Evolutionary conservation across 2,113 vertebrate species (phyloP).

Genomic region (Ophthalmolycus amberensis): DNA sequence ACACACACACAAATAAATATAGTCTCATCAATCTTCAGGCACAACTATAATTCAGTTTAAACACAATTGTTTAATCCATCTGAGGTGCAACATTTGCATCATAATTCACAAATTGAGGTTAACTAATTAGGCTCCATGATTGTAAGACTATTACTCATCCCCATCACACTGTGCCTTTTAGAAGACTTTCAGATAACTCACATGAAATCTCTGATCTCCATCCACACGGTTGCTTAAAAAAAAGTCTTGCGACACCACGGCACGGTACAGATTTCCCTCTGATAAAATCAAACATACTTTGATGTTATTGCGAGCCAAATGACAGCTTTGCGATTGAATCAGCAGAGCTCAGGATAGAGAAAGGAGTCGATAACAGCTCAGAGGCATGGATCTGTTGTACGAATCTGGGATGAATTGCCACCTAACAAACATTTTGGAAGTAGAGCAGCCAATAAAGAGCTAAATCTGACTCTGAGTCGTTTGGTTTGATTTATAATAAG

Average conservation of each 20-base stretch:
- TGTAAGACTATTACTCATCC: conserved; percentile 45
- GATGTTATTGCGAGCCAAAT: conserved; percentile 51
- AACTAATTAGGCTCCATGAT: conserved; percentile 56
- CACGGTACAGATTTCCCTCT: conserved; percentile 32
- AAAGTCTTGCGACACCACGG: conserved; percentile 13
- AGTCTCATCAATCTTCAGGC: conserved; percentile 61
- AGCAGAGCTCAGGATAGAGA: conserved; percentile 38
- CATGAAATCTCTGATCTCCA: conserved; percentile 48
- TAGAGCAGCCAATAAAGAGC: conserved; percentile 12
- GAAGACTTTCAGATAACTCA: conserved; percentile 37
- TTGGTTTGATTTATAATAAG: not conserved
- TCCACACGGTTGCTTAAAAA: conserved; percentile 27
- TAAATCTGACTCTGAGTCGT: not conserved
- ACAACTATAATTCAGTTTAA: conserved; percentile 57
- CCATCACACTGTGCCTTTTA: conserved; percentile 38
- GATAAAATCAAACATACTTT: conserved; percentile 59
- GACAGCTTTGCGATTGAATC: conserved; percentile 45
- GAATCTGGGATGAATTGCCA: conserved; percentile 39
- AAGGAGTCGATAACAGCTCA: conserved; percentile 25
- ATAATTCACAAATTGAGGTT: conserved; percentile 59
- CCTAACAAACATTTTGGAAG: conserved; percentile 23
- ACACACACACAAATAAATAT: conserved; percentile 19
- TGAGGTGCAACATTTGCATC: conserved; percentile 62
- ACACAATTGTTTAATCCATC: conserved; percentile 64
- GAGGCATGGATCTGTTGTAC: conserved; percentile 44